phyloP scores from a whole-genome alignment of 2,797 vertebrate genomes.

The Orientallactaga sibirica region DNA sequence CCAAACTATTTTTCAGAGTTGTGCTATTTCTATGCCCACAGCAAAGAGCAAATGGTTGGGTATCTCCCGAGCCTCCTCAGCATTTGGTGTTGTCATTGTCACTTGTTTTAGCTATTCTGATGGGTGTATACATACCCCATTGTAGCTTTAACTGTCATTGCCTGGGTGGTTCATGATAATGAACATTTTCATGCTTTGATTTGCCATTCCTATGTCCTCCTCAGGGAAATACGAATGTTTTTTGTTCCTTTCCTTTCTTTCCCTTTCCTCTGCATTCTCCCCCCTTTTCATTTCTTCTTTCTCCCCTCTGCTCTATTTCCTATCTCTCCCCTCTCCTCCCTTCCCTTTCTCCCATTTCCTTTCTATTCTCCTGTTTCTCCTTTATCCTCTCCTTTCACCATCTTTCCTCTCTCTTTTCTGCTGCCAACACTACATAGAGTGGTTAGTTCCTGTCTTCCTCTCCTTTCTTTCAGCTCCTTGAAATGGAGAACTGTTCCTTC shows the following conservation, averaged over 20 bases:
- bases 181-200: background rate
- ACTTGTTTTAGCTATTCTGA: background rate
- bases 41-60: background rate
- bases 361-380: too few species aligned
- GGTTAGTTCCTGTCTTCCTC: too few species aligned
- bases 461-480: background rate
- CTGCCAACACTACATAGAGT: too few species aligned
- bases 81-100: background rate
- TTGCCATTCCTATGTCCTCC: background rate
- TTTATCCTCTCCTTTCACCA: too few species aligned
- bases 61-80: background rate
- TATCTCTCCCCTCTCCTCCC: background rate
- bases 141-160: background rate
- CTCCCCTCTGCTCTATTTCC: background rate
- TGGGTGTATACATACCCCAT: background rate
- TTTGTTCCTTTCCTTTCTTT: background rate
- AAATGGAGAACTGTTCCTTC: background rate
- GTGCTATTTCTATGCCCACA: background rate
- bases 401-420: too few species aligned
- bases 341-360: background rate
- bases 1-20: background rate
- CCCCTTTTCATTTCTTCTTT: background rate
- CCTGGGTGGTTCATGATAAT: background rate
- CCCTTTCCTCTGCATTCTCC: background rate
- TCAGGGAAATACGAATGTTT: background rate